Percentiles rank a stretch among this genome's conserved stretches.
Conservation (phyloP, 2,888 invertebrate species). For the Tyria jacobaeae region DNA sequence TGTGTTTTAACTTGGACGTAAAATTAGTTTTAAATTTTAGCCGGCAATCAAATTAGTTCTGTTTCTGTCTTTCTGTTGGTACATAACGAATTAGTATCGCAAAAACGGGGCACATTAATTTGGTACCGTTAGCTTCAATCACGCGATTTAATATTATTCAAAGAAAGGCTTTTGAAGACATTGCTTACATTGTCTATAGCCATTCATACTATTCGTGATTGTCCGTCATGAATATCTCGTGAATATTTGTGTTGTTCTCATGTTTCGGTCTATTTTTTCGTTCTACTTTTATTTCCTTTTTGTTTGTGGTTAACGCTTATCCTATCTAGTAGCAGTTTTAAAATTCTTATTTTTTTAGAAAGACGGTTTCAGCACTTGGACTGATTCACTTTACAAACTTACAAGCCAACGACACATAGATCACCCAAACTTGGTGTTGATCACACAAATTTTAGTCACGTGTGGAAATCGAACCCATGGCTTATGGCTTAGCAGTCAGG, state of each 20-base stretch:
- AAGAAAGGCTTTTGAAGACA: conserved; percentile 7
- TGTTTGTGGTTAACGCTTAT: neutral
- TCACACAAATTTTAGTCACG: no score
- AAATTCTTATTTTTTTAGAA: no score
- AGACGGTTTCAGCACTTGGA: no score
- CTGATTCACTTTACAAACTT: no score
- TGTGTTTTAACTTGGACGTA: neutral
- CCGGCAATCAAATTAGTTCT: conserved; percentile 30
- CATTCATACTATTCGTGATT: neutral
- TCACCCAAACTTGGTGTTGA: no score
- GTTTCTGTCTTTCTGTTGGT: conserved; percentile 16
- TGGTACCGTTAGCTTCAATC: conserved; percentile 34
- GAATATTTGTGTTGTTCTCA: neutral
- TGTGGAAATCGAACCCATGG: no score
- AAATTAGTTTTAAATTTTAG: conserved; percentile 8
- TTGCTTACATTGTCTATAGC: neutral
- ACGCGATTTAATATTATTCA: conserved; percentile 21
- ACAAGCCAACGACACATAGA: no score
- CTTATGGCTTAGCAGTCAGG: no score
- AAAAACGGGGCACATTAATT: conserved; percentile 31
- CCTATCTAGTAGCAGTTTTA: neutral
- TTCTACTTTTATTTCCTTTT: neutral
- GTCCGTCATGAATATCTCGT: neutral
- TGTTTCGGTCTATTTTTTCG: neutral
- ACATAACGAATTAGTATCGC: conserved; percentile 4